Conservation (phyloP, 2,888 invertebrate species). For the Candidula unifasciata region DNA sequence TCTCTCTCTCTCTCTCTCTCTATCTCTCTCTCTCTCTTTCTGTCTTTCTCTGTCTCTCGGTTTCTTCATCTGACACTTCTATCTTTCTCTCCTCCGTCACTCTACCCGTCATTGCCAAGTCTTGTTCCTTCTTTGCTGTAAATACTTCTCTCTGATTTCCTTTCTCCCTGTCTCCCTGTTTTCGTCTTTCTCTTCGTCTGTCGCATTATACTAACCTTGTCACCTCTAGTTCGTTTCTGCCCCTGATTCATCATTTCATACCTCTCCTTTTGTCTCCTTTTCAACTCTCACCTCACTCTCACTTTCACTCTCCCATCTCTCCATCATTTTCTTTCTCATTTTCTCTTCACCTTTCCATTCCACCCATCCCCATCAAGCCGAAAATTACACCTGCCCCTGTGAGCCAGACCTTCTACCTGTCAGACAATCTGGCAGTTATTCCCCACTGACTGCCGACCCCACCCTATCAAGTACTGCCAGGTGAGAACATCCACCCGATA, state of each 20-base stretch:
- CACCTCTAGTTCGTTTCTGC: background rate
- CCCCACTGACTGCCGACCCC: no score
- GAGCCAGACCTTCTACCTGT: no score
- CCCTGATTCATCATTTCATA: background rate
- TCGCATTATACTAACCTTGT: no score
- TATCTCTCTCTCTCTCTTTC: background rate
- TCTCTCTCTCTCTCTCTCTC: slow-evolving; percentile 8
- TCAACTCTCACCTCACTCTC: background rate
- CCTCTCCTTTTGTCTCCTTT: slow-evolving; percentile 9
- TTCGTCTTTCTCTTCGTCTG: background rate
- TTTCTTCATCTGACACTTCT: background rate
- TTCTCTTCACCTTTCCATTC: background rate
- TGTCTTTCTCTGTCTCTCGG: background rate
- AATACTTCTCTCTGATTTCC: no score
- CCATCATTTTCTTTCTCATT: background rate
- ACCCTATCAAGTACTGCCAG: no score
- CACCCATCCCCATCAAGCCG: no score
- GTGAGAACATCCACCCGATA: no score
- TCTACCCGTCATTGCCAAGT: no score
- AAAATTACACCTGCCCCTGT: no score
- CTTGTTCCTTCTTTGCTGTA: no score
- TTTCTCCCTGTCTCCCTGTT: background rate
- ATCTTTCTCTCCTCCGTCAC: no score
- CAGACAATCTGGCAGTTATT: no score
- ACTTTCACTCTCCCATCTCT: slow-evolving; percentile 13